Evolutionary conservation across 2,797 vertebrate species (phyloP).

Genomic region (Erithacus rubecula): DNA sequence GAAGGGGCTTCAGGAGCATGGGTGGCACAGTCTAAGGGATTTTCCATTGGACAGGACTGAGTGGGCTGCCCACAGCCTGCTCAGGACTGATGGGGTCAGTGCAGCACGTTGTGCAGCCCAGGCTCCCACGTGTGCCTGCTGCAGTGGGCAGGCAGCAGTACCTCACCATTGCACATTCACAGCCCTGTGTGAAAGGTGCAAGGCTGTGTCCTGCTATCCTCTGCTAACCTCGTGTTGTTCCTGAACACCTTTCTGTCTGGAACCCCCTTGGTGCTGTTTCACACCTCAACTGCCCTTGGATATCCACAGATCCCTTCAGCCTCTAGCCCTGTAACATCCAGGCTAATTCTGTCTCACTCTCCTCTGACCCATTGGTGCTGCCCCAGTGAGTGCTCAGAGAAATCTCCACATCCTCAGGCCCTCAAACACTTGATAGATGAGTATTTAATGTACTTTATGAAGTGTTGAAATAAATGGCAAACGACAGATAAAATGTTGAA

Average conservation of each 20-base stretch:
- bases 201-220: rapidly evolving
- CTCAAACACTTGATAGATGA: neutral
- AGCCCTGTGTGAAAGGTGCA: neutral
- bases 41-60: neutral
- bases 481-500: constrained; percentile 66
- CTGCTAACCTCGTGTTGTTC: neutral
- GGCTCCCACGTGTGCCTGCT: neutral
- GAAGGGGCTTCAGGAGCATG: neutral
- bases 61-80: neutral
- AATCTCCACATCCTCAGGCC: neutral
- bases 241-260: neutral
- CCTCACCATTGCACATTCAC: rapidly evolving
- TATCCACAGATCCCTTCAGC: neutral
- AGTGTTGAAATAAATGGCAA: constrained; percentile 57
- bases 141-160: neutral
- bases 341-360: neutral
- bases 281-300: neutral
- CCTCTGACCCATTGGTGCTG: neutral
- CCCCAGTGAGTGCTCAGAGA: neutral
- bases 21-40: neutral
- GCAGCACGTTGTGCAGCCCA: neutral
- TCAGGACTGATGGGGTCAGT: neutral
- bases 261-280: neutral
- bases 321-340: neutral
- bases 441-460: constrained; percentile 2